Evolutionary conservation across 2,888 invertebrate species (phyloP).

Genomic region (Geophilus truncorum): DNA sequence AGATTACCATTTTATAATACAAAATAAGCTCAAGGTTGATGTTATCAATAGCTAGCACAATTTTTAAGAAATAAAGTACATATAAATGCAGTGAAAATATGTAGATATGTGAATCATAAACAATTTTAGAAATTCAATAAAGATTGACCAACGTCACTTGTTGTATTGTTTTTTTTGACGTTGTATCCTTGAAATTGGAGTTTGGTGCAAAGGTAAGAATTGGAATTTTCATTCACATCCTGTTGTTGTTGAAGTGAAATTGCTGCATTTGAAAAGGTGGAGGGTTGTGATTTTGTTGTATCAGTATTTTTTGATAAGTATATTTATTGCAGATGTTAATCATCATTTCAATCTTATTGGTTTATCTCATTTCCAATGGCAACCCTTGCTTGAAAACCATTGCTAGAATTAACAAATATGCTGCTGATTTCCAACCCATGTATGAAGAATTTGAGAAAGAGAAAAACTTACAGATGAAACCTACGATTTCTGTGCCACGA

Average conservation of each 20-base stretch:
- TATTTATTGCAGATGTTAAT: neutral
- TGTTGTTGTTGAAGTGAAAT: neutral
- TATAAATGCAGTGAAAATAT: too few species aligned
- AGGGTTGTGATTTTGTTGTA: neutral
- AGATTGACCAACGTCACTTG: too few species aligned
- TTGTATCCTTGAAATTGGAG: conserved; percentile 1
- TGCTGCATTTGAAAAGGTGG: neutral
- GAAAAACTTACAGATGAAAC: too few species aligned
- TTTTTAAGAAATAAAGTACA: too few species aligned
- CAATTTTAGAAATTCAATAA: too few species aligned
- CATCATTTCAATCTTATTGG: neutral
- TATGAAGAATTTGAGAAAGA: neutral
- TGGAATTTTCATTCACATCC: neutral
- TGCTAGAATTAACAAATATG: neutral
- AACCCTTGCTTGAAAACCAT: neutral
- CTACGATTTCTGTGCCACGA: too few species aligned
- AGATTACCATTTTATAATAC: too few species aligned
- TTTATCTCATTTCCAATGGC: neutral
- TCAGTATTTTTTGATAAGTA: neutral
- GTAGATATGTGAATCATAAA: too few species aligned
- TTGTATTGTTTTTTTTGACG: neutral
- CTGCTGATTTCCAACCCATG: neutral
- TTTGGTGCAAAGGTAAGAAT: neutral
- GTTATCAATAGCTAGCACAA: too few species aligned
- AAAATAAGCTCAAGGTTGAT: too few species aligned